Conservation (phyloP, 2,797 vertebrate species). For the Hypotaenidia philippensis region DNA sequence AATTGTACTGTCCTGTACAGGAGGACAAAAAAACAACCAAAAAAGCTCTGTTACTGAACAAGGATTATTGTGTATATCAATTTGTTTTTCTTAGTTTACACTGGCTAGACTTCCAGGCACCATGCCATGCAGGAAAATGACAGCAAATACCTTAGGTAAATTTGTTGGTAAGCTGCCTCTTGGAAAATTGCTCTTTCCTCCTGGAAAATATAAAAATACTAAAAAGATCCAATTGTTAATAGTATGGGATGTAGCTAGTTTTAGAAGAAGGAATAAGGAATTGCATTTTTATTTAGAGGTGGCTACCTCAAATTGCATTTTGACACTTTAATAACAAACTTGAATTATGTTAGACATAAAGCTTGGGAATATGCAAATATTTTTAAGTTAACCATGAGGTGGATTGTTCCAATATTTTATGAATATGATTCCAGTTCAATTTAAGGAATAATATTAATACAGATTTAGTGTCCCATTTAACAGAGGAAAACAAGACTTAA, state of each 20-base stretch:
- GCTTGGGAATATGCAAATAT: not conserved
- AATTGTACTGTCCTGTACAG: not conserved
- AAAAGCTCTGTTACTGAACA: not conserved
- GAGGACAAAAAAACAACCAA: not conserved
- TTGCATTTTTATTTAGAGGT: not conserved
- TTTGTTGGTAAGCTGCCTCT: not conserved
- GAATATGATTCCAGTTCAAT: not conserved
- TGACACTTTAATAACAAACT: not conserved
- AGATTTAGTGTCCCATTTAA: not conserved
- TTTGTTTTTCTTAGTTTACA: not conserved
- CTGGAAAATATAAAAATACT: not conserved
- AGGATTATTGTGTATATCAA: not conserved
- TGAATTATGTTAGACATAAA: not conserved
- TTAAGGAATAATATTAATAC: not conserved
- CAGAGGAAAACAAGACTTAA: not conserved
- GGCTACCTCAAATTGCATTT: not conserved
- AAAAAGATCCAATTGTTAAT: not conserved
- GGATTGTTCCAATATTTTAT: not conserved
- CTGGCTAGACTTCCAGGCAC: not conserved
- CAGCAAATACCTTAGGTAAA: not conserved
- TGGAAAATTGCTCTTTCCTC: not conserved
- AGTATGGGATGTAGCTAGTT: not conserved
- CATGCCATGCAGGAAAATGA: not conserved
- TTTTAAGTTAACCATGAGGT: not conserved
- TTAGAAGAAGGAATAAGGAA: not conserved